A percentile compares a stretch with the other conserved stretches of the same genome.
phyloP scores from a whole-genome alignment of 2,888 invertebrate species.

The Drosophila bunnanda region DNA sequence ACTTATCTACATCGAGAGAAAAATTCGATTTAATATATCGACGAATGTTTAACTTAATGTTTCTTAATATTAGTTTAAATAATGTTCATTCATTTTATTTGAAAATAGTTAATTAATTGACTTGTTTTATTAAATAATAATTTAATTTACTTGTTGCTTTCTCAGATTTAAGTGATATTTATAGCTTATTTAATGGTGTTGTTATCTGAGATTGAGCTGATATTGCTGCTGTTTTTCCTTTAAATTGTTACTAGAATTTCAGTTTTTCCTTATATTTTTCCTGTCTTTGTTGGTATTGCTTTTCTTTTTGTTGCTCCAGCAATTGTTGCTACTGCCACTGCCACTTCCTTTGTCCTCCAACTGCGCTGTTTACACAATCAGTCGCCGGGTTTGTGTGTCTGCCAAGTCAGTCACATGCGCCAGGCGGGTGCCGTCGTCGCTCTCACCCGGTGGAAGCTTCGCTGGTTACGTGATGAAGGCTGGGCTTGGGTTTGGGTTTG shows the following conservation, averaged over 20 bases:
- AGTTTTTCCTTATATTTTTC: too few relatives aligned
- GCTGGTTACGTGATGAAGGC: constrained; percentile 56
- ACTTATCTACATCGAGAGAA: neutral
- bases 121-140: neutral
- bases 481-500: constrained; percentile 6
- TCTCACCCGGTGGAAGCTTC: constrained; percentile 36
- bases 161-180: neutral
- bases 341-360: constrained; percentile 39
- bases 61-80: too few relatives aligned
- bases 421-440: constrained; percentile 56
- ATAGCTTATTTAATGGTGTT: neutral
- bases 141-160: neutral
- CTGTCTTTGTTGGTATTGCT: neutral
- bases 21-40: neutral
- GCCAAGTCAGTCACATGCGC: constrained; percentile 67
- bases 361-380: constrained; percentile 67
- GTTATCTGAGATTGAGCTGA: too few relatives aligned
- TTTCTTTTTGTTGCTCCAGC: neutral
- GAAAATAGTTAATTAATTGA: neutral
- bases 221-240: neutral
- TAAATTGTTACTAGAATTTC: neutral
- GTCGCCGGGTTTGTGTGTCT: constrained; percentile 15
- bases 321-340: neutral
- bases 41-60: too few relatives aligned
- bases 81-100: neutral